Conservation (phyloP, 2,113 vertebrate genomes). For the Myocastor coypus region DNA sequence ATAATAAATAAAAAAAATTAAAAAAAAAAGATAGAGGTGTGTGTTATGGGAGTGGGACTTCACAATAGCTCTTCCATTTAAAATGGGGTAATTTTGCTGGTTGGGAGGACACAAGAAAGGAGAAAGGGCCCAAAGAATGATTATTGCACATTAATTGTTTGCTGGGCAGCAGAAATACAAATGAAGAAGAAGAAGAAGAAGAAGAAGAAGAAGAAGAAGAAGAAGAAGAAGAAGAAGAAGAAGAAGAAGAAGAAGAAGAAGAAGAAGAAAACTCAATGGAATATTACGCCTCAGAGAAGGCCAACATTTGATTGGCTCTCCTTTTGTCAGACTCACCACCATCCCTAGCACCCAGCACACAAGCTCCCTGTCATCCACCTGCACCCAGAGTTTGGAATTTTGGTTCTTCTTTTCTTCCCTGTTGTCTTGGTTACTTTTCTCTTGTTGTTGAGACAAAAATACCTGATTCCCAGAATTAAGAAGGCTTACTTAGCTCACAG, state of each 20-base stretch:
- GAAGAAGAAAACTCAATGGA: neutral
- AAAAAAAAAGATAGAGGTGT: neutral
- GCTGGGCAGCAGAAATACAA: neutral
- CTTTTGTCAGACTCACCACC: neutral
- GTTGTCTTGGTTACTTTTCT: too few species aligned
- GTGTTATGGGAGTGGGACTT: neutral
- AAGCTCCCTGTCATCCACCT: neutral
- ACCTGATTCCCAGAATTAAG: too few species aligned
- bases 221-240: too few species aligned
- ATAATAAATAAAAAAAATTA: too few species aligned
- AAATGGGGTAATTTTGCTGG: neutral
- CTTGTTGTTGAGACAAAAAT: too few species aligned
- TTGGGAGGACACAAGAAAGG: neutral
- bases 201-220: too few species aligned
- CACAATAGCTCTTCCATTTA: neutral
- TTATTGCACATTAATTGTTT: neutral
- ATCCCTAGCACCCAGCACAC: neutral
- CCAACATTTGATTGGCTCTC: neutral
- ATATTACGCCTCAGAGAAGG: neutral
- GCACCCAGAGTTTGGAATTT: neutral
- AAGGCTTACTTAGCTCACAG: too few species aligned
- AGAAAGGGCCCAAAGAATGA: neutral
- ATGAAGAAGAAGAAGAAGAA: too few species aligned
- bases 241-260: too few species aligned
- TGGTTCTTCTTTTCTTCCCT: neutral